These are phyloP conservation scores for Acrocephalus kingi DNA, from an alignment of 2,113 vertebrate species.

Conservation along the genomic window DNA sequence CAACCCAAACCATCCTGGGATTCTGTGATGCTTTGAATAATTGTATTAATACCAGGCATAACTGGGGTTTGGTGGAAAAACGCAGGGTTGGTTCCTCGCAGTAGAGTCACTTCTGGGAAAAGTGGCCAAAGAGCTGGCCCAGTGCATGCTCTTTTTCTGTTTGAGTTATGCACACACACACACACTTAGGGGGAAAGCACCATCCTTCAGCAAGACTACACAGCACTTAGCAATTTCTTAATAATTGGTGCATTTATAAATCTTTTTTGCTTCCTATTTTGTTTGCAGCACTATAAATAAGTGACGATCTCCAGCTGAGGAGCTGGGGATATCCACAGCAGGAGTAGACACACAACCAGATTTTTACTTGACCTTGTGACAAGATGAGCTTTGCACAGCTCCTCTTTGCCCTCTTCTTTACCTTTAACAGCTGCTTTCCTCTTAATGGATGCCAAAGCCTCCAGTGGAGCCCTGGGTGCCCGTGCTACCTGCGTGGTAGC, in stretches of 20 bases:
- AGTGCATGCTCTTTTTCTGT: fast-evolving
- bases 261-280: neutral
- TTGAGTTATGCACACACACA: neutral
- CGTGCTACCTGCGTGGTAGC: fast-evolving
- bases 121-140: neutral
- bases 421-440: neutral
- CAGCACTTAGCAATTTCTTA: neutral
- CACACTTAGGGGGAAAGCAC: neutral
- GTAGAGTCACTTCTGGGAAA: neutral
- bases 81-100: neutral
- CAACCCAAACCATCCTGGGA: neutral
- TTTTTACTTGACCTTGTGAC: neutral
- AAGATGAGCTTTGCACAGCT: fast-evolving
- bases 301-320: fast-evolving
- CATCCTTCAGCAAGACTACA: neutral
- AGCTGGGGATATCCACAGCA: neutral
- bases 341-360: fast-evolving
- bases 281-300: neutral
- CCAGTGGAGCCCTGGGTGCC: fast-evolving
- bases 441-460: neutral
- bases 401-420: neutral
- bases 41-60: neutral
- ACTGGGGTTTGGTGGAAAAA: neutral
- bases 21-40: neutral
- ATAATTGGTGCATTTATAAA: neutral